Base-by-base conservation (phyloP, 2,797 vertebrate species). In the Pseudochirops cupreus region DNA sequence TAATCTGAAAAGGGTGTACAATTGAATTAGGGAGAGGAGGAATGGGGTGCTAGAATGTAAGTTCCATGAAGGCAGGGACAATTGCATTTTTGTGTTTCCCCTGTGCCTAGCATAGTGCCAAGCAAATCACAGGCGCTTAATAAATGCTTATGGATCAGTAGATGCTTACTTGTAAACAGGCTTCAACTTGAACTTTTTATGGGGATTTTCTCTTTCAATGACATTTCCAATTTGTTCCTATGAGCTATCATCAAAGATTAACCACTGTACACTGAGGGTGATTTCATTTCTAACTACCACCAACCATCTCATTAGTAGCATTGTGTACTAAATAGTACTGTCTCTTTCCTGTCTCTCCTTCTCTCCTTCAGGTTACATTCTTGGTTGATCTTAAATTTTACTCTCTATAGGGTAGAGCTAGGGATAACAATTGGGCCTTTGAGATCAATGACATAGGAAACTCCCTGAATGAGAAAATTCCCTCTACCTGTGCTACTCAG, bases 161-260 rank as follows among this genome's bases (percentile, higher is more conserved):
- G n/a, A 50, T 92, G 53, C 39, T 33, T 0, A 10, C 24, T 62
- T 56, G 31, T 9, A 39, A 28, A 29, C 0, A 3, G 56, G 26
- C 21, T 87, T 57, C 13, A 24, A 53, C 14, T 0, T 92, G 31
- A 74, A 28, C 67, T 58, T 92, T 91, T 16, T 31, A 5, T 3
- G 13, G 5, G 24, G 46, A n/a, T 16, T 82, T 54, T 96, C 50
- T 57, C 62, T 91, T 52, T 3, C 46, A 2, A 93, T 21, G 13
- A 90, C 1, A 11, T 91, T 54, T 55, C 55, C 39, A 94, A 53
- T 28, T 52, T 91, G 39, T 7, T 14, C 82, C 5, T 13, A 14
- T 74, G 7, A 93, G 39, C 31, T 92, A 94, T 91, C 91, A 87
- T 1, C 52, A 57, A 94, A 90, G 92, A n/a, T 91, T 58, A 93